Percentiles rank a stretch among this genome's conserved stretches.
Evolutionary conservation across 53 echinoderm and acorn worm species (phyloP).

Genomic region (Stichopus horrens): DNA sequence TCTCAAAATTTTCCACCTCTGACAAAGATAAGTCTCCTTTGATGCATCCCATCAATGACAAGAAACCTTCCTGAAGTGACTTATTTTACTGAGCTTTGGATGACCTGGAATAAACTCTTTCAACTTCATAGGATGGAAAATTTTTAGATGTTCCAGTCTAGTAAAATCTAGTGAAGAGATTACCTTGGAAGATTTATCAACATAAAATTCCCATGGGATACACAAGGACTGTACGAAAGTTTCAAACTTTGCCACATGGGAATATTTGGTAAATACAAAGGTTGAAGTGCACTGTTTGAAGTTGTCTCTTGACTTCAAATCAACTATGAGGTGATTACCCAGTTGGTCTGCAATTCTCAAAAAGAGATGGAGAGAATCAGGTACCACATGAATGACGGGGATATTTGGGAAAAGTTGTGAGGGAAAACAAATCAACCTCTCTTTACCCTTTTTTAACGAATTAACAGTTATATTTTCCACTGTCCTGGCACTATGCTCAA

Average conservation of each 20-base stretch:
- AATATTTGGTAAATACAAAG: slow-evolving; percentile 11
- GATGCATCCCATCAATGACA: slow-evolving; percentile 1
- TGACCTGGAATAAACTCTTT: slow-evolving; percentile 17
- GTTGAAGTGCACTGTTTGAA: slow-evolving; percentile 6
- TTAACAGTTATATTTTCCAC: not conserved
- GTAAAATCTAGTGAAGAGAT: slow-evolving; percentile 25
- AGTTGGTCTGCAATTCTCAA: slow-evolving; percentile 29
- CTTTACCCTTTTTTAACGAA: not conserved
- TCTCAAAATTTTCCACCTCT: slow-evolving; percentile 12
- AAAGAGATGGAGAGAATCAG: slow-evolving; percentile 48
- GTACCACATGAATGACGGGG: slow-evolving; percentile 19
- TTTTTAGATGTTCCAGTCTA: slow-evolving; percentile 33
- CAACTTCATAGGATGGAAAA: slow-evolving; percentile 2
- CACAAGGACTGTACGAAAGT: not conserved
- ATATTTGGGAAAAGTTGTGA: slow-evolving; percentile 45
- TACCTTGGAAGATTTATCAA: slow-evolving; percentile 23
- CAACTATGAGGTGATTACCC: slow-evolving; percentile 25
- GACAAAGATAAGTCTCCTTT: not conserved
- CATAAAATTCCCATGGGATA: slow-evolving; percentile 32
- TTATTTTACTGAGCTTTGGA: slow-evolving; percentile 2
- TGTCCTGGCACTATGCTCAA: not conserved
- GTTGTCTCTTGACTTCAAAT: slow-evolving; percentile 21
- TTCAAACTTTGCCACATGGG: slow-evolving; percentile 9
- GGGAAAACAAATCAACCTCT: not conserved
- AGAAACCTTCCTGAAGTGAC: slow-evolving; percentile 3